These are phyloP conservation scores for Anthonomus grandis DNA, from an alignment of 1,140 invertebrate genomes.

Conservation along the genomic window DNA sequence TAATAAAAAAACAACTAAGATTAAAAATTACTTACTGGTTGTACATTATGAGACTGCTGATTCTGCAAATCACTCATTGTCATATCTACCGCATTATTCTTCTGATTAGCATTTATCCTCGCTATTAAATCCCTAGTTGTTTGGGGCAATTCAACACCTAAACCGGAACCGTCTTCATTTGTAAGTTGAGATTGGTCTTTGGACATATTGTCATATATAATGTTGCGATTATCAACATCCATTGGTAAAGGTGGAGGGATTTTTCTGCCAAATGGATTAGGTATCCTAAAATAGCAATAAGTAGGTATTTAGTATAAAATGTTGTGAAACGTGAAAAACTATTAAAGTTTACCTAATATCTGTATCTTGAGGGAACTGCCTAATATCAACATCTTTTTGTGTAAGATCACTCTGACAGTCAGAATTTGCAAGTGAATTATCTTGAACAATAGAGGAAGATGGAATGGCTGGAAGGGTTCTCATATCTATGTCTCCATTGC, in stretches of 20 bases:
- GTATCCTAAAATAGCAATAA: too few species aligned
- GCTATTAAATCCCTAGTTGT: conserved; percentile 56
- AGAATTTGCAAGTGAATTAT: too few species aligned
- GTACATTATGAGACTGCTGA: conserved; percentile 33
- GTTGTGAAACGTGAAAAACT: not conserved
- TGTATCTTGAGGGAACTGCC: conserved; percentile 23
- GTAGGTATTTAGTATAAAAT: too few species aligned
- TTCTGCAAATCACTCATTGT: conserved; percentile 38
- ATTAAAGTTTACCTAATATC: not conserved
- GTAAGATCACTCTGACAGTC: conserved; percentile 18
- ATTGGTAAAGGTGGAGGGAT: not conserved
- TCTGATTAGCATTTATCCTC: conserved; percentile 66
- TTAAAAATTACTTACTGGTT: conserved; percentile 6
- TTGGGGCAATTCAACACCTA: conserved; percentile 54
- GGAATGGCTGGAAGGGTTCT: conserved; percentile 36
- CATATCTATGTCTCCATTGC: conserved; percentile 48
- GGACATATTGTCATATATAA: not conserved
- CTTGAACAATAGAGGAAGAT: not conserved
- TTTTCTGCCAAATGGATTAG: too few species aligned
- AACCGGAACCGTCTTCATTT: conserved; percentile 32
- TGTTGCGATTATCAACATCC: not conserved
- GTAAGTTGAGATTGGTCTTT: too few species aligned
- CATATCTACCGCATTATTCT: conserved; percentile 49
- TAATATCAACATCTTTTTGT: conserved; percentile 50
- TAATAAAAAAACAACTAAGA: not conserved